phyloP scores from a whole-genome alignment of 2,113 vertebrate genomes.

The Willisornis vidua region DNA sequence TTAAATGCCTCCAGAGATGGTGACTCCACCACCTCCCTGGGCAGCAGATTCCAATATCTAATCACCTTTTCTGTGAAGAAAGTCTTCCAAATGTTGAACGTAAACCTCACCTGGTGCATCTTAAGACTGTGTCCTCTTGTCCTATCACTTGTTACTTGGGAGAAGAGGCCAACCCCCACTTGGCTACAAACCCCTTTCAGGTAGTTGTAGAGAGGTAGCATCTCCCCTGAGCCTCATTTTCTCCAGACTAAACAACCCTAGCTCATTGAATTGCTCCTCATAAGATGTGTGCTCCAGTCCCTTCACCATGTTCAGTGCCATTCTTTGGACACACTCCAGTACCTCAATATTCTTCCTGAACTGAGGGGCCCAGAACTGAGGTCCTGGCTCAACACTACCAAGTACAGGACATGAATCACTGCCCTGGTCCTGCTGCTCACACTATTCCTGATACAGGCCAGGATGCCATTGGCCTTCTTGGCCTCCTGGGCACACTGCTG shows the following conservation, averaged over 20 bases:
- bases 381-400: not conserved
- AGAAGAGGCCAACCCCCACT: not conserved
- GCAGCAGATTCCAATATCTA: fast-evolving
- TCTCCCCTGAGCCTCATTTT: too few relatives aligned
- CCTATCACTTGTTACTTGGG: not conserved
- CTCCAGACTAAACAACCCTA: not conserved
- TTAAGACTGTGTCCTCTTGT: not conserved
- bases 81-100: not conserved
- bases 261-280: not conserved
- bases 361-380: not conserved
- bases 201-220: not conserved
- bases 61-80: not conserved
- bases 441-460: not conserved
- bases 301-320: not conserved
- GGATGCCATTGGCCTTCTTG: not conserved
- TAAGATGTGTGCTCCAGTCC: not conserved
- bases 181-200: not conserved
- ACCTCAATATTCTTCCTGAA: not conserved
- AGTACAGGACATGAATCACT: too few relatives aligned
- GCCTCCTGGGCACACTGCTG: too few relatives aligned
- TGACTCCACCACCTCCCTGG: not conserved
- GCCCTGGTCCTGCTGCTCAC: not conserved
- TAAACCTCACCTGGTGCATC: not conserved
- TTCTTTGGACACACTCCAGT: not conserved
- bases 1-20: not conserved